These are phyloP conservation scores for Cynaeus angustus DNA, from an alignment of 2,888 invertebrate species.

Conservation along the genomic window DNA sequence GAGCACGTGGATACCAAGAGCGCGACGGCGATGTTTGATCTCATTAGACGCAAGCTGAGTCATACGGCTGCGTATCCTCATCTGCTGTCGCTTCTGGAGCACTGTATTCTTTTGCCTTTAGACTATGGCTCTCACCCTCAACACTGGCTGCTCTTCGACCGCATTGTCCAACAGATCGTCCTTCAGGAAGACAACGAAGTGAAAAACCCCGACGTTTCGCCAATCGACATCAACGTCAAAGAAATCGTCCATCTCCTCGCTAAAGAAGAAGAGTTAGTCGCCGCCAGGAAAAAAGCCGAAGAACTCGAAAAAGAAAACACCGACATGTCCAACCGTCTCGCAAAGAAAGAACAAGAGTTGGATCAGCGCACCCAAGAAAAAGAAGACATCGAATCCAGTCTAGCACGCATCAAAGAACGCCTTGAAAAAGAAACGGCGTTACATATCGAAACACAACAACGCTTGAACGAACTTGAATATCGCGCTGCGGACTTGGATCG, in stretches of 20 bases:
- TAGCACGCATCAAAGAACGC: slow-evolving; percentile 86
- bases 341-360: slow-evolving; percentile 94
- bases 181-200: slow-evolving; percentile 79
- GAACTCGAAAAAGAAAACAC: slow-evolving; percentile 91
- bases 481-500: slow-evolving; percentile 72
- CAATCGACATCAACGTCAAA: slow-evolving; percentile 91
- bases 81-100: slow-evolving; percentile 91
- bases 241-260: slow-evolving; percentile 93
- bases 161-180: slow-evolving; percentile 94
- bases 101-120: slow-evolving; percentile 88
- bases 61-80: slow-evolving; percentile 96
- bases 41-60: slow-evolving; percentile 89
- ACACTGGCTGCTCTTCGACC: slow-evolving; percentile 95
- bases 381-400: slow-evolving; percentile 91
- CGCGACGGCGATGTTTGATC: slow-evolving; percentile 93
- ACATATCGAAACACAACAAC: slow-evolving; percentile 89
- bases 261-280: slow-evolving; percentile 93
- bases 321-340: slow-evolving; percentile 88
- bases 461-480: slow-evolving; percentile 75
- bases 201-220: slow-evolving; percentile 89
- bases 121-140: slow-evolving; percentile 91
- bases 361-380: slow-evolving; percentile 93
- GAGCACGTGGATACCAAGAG: slow-evolving; percentile 96
- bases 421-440: slow-evolving; percentile 91
- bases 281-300: slow-evolving; percentile 89